Evolutionary conservation across 2,113 vertebrate species (phyloP).

Genomic region (Aegypius monachus): DNA sequence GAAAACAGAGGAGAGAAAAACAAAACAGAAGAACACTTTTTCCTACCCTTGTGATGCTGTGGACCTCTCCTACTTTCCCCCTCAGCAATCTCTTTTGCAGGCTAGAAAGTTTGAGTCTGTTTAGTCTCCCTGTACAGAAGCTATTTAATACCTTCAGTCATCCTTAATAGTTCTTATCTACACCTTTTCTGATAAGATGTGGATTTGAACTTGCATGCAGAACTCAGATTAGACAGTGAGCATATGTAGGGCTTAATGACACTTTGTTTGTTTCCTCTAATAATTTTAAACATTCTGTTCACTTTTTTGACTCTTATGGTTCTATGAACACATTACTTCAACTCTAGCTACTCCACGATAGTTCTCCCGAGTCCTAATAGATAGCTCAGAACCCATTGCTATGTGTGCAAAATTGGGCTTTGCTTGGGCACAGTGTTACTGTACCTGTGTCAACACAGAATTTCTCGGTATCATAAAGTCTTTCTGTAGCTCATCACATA

Average conservation of each 20-base stretch:
- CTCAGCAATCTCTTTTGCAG: background rate
- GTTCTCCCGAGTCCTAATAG: background rate
- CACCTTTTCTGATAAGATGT: background rate
- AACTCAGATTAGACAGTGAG: background rate
- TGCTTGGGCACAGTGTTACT: accelerated
- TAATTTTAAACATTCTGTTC: background rate
- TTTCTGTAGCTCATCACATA: background rate
- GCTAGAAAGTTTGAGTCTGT: background rate
- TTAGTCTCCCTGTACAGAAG: background rate
- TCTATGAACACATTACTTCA: background rate
- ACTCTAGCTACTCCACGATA: accelerated
- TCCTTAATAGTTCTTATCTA: background rate
- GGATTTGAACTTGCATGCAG: background rate
- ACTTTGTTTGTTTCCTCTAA: background rate
- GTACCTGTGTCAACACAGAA: background rate
- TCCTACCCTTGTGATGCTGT: background rate
- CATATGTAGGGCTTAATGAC: background rate
- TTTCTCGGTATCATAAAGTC: background rate
- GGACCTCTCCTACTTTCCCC: background rate
- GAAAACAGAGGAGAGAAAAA: background rate
- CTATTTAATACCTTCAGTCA: background rate
- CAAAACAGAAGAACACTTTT: background rate
- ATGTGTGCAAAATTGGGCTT: background rate
- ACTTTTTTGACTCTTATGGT: background rate
- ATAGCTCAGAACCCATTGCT: background rate